Evolutionary conservation across 2,888 invertebrate species (phyloP).

Genomic region (Germaria angustata): DNA sequence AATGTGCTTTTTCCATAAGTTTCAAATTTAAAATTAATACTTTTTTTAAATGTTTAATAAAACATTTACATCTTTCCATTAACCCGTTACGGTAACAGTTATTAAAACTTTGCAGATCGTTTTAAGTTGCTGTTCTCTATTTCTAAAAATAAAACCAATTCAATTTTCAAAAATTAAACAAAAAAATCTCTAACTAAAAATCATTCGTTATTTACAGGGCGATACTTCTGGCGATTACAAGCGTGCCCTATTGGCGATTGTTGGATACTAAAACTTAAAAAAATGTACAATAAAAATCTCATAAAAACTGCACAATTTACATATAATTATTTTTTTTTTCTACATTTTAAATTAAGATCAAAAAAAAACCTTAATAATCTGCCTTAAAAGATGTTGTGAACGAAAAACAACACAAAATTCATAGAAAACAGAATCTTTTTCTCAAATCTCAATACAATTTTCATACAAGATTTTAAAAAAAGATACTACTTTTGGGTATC

Average conservation of each 20-base stretch:
- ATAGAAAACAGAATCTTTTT: conserved; percentile 30
- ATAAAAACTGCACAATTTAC: conserved; percentile 56
- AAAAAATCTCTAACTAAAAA: conserved; percentile 66
- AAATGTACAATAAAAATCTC: conserved; percentile 16
- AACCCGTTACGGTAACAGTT: conserved; percentile 17
- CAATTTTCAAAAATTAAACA: conserved; percentile 44
- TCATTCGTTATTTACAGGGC: conserved; percentile 84
- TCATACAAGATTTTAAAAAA: conserved; percentile 1
- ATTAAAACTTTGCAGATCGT: neutral
- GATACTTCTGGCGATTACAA: conserved; percentile 97
- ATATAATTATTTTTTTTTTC: conserved; percentile 45
- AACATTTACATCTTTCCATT: neutral
- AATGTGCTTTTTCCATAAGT: conserved; percentile 13
- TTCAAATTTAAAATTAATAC: neutral
- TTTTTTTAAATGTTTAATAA: neutral
- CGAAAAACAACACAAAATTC: conserved; percentile 26
- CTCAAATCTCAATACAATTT: neutral
- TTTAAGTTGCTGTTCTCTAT: conserved; percentile 25
- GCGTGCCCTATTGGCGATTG: conserved; percentile 91
- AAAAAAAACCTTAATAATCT: conserved; percentile 45
- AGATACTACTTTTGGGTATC: conserved; percentile 7
- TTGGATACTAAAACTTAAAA: conserved; percentile 80
- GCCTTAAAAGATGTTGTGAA: conserved; percentile 45
- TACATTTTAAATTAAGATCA: conserved; percentile 54
- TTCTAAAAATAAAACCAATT: conserved; percentile 41